phyloP scores from a whole-genome alignment of 1,140 invertebrate species.

The Bombus balteatus region DNA sequence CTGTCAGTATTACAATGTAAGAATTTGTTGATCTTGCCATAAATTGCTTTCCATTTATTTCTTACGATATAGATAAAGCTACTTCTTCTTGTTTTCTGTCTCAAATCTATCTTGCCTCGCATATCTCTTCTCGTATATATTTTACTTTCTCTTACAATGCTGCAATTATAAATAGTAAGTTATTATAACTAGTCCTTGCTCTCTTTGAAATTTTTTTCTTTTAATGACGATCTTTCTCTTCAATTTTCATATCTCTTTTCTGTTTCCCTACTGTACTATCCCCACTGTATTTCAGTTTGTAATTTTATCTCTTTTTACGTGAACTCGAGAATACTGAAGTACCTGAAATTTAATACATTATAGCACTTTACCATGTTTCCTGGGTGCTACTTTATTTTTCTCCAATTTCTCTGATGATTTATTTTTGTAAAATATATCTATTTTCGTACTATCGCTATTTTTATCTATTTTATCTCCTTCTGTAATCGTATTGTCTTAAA shows the following conservation, averaged over 20 bases:
- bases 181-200: background rate
- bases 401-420: background rate
- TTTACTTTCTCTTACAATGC: constrained; percentile 19
- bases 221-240: constrained; percentile 1
- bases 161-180: background rate
- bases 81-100: background rate
- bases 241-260: background rate
- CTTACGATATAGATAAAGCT: background rate
- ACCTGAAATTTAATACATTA: constrained; percentile 28
- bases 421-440: background rate
- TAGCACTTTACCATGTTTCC: background rate
- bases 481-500: background rate
- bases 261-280: background rate
- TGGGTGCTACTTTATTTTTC: constrained; percentile 1
- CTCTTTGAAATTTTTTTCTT: background rate
- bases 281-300: too few species aligned
- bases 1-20: constrained; percentile 73
- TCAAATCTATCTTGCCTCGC: background rate
- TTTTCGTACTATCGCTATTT: background rate
- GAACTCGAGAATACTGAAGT: constrained; percentile 2
- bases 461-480: background rate
- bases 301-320: background rate
- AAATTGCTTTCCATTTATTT: background rate
- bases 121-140: background rate
- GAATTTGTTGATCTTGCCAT: constrained; percentile 59